A percentile compares a stretch with the other conserved stretches of the same genome.
phyloP scores from a whole-genome alignment of 2,113 vertebrate genomes.

The Phylloscopus trochiloides region DNA sequence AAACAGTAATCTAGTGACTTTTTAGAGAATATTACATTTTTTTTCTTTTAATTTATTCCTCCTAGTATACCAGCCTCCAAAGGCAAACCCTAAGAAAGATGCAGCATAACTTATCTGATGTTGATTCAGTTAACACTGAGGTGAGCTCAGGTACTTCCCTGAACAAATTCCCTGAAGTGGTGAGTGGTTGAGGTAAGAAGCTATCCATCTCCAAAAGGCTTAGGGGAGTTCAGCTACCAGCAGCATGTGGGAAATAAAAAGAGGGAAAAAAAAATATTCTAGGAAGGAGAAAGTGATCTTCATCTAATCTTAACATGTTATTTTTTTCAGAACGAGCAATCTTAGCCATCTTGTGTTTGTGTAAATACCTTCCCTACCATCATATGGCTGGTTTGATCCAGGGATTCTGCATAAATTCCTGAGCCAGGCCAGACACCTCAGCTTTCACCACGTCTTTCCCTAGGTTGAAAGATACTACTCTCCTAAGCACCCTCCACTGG shows the following conservation, averaged over 20 bases:
- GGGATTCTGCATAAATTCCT: not conserved
- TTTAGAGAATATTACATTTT: not conserved
- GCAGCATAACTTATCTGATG: not conserved
- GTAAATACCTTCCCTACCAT: not conserved
- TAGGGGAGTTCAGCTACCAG: not conserved
- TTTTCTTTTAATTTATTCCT: slow-evolving; percentile 12
- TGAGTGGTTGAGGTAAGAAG: not conserved
- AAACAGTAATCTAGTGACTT: not conserved
- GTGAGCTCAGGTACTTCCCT: not conserved
- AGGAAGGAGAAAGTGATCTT: not conserved
- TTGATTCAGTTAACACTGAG: not conserved
- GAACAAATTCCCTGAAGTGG: not conserved
- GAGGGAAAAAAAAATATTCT: not conserved
- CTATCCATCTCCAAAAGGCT: not conserved
- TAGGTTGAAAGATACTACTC: not conserved
- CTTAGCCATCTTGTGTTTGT: not conserved
- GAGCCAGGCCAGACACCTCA: not conserved
- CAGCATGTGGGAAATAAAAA: not conserved
- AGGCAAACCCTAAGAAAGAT: not conserved
- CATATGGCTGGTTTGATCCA: not conserved
- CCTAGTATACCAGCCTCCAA: not conserved
- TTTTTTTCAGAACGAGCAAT: not conserved
- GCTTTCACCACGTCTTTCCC: not conserved
- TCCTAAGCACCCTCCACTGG: not conserved
- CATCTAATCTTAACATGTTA: not conserved